Percentiles rank a stretch among this genome's conserved stretches.
Conservation (phyloP, 2,797 vertebrate species). For the Smutsia temminckii region DNA sequence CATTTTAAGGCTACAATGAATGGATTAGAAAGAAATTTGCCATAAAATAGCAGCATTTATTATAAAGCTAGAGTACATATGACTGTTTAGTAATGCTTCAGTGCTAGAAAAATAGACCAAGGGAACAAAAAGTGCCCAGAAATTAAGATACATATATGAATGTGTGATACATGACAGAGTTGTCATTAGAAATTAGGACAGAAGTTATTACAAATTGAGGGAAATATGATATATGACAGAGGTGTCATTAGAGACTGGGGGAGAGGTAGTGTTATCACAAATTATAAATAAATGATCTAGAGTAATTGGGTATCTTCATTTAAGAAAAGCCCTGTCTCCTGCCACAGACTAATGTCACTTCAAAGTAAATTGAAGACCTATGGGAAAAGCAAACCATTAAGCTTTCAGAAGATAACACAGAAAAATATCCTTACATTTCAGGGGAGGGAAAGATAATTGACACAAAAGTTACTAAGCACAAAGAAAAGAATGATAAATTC, state of each 20-base stretch:
- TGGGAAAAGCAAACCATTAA: neutral
- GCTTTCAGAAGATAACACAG: neutral
- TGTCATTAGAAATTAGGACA: neutral
- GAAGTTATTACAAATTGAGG: neutral
- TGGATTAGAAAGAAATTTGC: neutral
- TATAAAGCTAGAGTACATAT: neutral
- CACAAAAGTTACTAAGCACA: neutral
- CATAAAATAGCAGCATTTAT: neutral
- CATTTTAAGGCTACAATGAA: neutral
- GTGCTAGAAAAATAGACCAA: neutral
- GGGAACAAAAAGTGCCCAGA: neutral
- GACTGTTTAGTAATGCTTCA: neutral
- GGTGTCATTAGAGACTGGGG: neutral
- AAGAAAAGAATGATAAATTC: neutral
- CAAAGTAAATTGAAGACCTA: neutral
- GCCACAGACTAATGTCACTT: neutral
- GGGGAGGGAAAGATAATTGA: neutral
- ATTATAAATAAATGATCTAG: neutral
- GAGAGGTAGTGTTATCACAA: neutral
- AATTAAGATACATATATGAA: neutral
- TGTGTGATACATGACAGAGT: neutral
- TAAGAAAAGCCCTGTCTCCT: neutral
- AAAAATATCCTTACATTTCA: constrained; percentile 9
- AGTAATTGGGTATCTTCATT: neutral
- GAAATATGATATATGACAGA: neutral